Conservation (phyloP, 2,888 invertebrate species). For the Pheosia gnoma region DNA sequence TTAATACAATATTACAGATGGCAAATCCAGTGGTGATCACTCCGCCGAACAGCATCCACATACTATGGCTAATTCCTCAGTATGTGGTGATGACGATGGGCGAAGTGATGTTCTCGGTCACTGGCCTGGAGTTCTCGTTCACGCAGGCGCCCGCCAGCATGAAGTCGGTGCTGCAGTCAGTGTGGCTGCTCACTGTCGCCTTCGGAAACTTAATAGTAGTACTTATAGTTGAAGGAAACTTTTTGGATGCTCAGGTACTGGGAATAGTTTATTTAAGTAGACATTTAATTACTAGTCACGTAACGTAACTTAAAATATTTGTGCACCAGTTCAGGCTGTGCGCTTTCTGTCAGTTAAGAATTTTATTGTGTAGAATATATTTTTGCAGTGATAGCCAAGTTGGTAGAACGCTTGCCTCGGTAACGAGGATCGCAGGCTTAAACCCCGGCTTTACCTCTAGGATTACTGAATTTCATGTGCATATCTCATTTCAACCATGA, state of each 20-base stretch:
- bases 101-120: constrained; percentile 98
- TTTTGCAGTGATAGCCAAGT: too few species aligned
- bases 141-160: constrained; percentile 96
- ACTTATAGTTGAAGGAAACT: constrained; percentile 90
- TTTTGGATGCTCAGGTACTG: constrained; percentile 89
- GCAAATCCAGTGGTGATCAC: constrained; percentile 80
- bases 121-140: constrained; percentile 97
- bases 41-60: constrained; percentile 89
- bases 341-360: too few species aligned
- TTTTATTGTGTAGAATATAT: too few species aligned
- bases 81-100: constrained; percentile 96
- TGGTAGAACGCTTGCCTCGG: too few species aligned
- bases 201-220: constrained; percentile 97
- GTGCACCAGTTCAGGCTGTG: too few species aligned
- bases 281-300: neutral
- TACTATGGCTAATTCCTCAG: constrained; percentile 95
- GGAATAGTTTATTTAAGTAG: neutral
- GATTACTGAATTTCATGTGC: too few species aligned
- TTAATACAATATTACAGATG: constrained; percentile 41
- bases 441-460: too few species aligned
- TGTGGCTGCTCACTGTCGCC: constrained; percentile 96
- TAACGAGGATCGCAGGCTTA: too few species aligned
- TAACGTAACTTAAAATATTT: neutral
- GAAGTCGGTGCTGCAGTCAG: constrained; percentile 97
- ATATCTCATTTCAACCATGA: too few species aligned